Evolutionary conservation across 2,113 vertebrate genomes (phyloP), one percentile per base, ranked within the genome.

Genomic region (Crotalus horridus): DNA sequence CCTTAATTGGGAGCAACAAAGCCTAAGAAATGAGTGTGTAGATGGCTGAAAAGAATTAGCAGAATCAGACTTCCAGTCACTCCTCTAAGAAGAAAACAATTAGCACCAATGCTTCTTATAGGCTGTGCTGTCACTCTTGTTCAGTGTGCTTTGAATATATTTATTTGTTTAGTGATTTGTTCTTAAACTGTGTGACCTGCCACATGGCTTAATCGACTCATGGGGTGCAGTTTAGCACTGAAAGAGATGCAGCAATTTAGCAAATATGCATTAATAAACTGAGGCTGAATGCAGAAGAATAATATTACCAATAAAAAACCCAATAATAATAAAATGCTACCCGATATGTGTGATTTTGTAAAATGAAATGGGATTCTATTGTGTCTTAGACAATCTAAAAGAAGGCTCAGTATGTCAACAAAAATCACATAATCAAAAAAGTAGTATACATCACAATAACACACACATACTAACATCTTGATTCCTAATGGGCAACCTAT

Each of bases 11-110:
- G 85, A 9, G 93, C 81, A 93, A 85, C 91, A 94, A 86, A 96
- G 93, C 43, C 91, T 51, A 89, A 92, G 87, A 61, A 92, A 96
- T 96, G 93, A 95, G 81, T 3, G 93, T 85, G 55, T 90, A 89
- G 89, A 87, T 48, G 3, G 29, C 92, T 95, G 92, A 69, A 95
- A 92, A 87, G 88, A 95, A 95, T 93, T 93, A 92, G 59, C 94
- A 95, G 93, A 94, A 92, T 96, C 29, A 89, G 51, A 90, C 69
- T 95, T 95, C 94, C 64, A 94, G 94, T 94, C 88, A 87, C 15
- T 94, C 69, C 92, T 96, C 87, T 81, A 81, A 94, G 93, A 95
- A 94, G 87, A 95, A 95, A 96, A 94, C 81, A 96, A 93, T 95
- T 91, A 91, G 92, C 92, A 94, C 23, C 92, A 90, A 94, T 95